Base-by-base conservation (phyloP, 2,888 invertebrate genomes). In the Chalcosyrphus nemorum region DNA sequence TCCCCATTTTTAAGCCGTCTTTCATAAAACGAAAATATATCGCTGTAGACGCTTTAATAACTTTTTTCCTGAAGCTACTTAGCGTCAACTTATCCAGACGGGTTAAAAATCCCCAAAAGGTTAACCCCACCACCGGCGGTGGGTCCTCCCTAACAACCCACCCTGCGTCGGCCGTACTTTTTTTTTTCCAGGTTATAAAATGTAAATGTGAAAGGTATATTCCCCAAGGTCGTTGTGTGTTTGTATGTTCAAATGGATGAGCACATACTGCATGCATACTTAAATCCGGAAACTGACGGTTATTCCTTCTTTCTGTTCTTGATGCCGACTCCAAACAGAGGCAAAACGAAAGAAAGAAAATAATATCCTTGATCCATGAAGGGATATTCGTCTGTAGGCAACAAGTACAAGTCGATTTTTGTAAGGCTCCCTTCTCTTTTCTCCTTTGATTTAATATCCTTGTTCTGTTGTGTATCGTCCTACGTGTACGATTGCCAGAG, bases 31-130 rank as follows among this genome's bases (percentile, higher is more conserved):
- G 47, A 50, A 78, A 57, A 72, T 71, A 59, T 65, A 65, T 59
- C 52, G 65, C 21, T 63, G 45, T 68, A 80, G 80, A 61, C 54
- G 68, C 29, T 61, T 59, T 74, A 80, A 75, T 80, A 80, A 74
- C 80, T 68, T 80, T 68, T 80, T 80, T 74, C 29, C 54, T 32
- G 66, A 43, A 80, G 74, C 80, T 80, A 47, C 80, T 80, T 80
- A 80, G 61, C 68, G 80, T 80, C 80, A 80, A 74, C 80, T 80
- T 65, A 74, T 68, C 74, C 80, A 80, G 80, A 80, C 74, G 74
- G 80, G 80, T 80, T 74, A 68, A 74, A 75, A 66, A 75, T 50
- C 57, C 61, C 45, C 57, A 74, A 74, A 80, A 66, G 74, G 80
- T 74, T 74, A 54, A 35, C 59, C 65, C 15, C 61, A 24, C 32